These are phyloP conservation scores for Trichomycterus rosablanca DNA, from an alignment of 2,113 vertebrate genomes.

Conservation along the genomic window DNA sequence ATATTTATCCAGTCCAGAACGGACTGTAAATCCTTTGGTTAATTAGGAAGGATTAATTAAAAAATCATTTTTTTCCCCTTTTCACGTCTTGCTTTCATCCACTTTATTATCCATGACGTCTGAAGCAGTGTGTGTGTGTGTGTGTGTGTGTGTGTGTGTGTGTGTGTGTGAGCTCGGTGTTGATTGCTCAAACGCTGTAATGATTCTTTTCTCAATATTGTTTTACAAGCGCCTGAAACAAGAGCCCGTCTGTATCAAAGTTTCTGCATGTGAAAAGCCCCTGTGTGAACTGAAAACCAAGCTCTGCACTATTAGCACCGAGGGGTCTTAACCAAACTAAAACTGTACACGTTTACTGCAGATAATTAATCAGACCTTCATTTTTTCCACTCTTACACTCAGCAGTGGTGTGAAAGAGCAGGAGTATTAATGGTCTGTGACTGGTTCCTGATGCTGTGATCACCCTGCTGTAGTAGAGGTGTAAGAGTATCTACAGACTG, in stretches of 20 bases:
- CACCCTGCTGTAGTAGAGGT: slow-evolving; percentile 14
- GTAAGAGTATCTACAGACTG: too few relatives aligned
- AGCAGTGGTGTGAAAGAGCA: too few relatives aligned
- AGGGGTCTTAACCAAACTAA: too few relatives aligned
- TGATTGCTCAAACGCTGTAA: slow-evolving; percentile 37
- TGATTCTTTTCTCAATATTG: slow-evolving; percentile 38
- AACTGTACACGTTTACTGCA: slow-evolving; percentile 5
- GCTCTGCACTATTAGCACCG: too few relatives aligned
- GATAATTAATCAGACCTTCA: slow-evolving; percentile 1
- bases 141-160: slow-evolving; percentile 4
- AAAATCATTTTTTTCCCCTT: neutral
- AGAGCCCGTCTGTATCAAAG: slow-evolving; percentile 33
- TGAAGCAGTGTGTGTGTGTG: slow-evolving; percentile 7
- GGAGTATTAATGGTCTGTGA: slow-evolving; percentile 8
- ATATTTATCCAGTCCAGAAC: slow-evolving; percentile 21
- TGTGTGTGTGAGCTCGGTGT: neutral
- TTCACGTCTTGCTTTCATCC: slow-evolving; percentile 9
- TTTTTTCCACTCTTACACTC: too few relatives aligned
- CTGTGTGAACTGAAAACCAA: too few relatives aligned
- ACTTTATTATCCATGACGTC: neutral
- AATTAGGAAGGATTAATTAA: slow-evolving; percentile 10
- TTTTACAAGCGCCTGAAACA: slow-evolving; percentile 42
- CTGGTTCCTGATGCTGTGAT: slow-evolving; percentile 17
- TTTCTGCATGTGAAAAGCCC: too few relatives aligned
- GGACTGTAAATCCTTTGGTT: slow-evolving; percentile 13